A percentile compares a stretch with the other conserved stretches of the same genome.
phyloP scores from a whole-genome alignment of 2,113 vertebrate genomes.

The Callaeas wilsoni region DNA sequence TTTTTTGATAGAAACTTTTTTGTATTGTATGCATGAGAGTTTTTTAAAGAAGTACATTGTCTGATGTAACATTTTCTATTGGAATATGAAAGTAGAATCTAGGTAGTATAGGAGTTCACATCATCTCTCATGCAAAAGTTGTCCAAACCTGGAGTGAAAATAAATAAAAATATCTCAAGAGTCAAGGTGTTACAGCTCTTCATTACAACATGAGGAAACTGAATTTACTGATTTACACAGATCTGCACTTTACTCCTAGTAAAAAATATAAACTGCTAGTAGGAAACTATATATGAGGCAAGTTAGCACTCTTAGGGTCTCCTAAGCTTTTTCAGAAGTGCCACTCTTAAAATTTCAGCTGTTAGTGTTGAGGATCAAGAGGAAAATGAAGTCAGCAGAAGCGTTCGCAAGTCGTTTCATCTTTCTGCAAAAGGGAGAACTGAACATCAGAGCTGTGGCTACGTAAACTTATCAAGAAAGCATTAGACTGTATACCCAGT shows the following conservation, averaged over 20 bases:
- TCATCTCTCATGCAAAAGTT: not conserved
- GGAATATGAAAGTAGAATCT: not conserved
- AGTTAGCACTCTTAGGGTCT: not conserved
- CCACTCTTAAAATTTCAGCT: not conserved
- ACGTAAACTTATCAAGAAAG: not conserved
- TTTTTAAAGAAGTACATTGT: not conserved
- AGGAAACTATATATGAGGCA: not conserved
- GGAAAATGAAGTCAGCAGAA: not conserved
- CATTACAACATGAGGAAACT: not conserved
- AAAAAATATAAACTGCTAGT: not conserved
- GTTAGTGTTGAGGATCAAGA: not conserved
- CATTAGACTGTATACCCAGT: not conserved
- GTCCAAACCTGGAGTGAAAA: not conserved
- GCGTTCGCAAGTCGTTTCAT: not conserved
- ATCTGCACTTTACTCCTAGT: not conserved
- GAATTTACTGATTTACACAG: not conserved
- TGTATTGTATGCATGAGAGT: not conserved
- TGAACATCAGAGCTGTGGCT: not conserved
- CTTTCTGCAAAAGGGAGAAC: not conserved
- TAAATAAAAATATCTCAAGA: not conserved
- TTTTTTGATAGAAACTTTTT: slow-evolving; percentile 10
- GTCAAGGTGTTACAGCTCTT: not conserved
- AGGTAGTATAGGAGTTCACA: not conserved
- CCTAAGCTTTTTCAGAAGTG: not conserved
- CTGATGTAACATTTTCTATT: not conserved